Base-by-base conservation (phyloP, 2,888 invertebrate species). In the Rugalucina vietnamica region DNA sequence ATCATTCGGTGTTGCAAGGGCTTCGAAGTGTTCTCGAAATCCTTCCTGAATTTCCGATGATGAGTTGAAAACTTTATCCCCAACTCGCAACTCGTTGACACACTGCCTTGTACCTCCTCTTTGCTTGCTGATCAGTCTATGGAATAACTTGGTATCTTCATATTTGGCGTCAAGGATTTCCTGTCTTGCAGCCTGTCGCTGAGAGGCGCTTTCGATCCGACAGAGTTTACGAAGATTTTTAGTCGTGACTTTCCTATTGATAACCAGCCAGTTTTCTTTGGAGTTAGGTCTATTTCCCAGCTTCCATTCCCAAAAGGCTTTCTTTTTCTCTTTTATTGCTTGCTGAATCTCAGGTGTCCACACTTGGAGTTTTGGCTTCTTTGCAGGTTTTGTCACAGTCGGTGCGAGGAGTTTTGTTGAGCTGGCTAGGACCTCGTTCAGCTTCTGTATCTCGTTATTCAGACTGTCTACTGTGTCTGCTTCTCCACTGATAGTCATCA, bases 101-200 rank as follows among this genome's bases (percentile, higher is more conserved):
- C 70, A 70, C 21, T 70, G 36, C 29, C 2, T 36, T 3, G 39
- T 12, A 12, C 39, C 39, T 21, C 70, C 37, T 36, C 70, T 14
- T 39, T 70, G 70, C 18, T 27, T 60, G 29, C 39, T 34, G n/a
- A 60, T 21, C 8, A 21, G 60, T 36, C 39, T 70, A 24, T 70
- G 70, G 21, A 70, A 70, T 3, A 70, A 37, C n/a, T 12, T 70
- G 37, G 39, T 36, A 21, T 70, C 21, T n/a, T 70, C 37, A 39
- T 36, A 70, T n/a, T 36, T 70, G 3, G 70, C 70, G 12, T 70
- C 70, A 21, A 70, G 39, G 21, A 70, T 70, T 70, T 70, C 70
- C 21, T 70, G 70, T 36, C 27, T 60, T 8, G 18, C 29, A 27
- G 3, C 29, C 18, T 60, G 60, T 4, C 39, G 36, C n/a, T 36